Evolutionary conservation across 2,797 vertebrate species (phyloP).

Genomic region (Otolemur crassicaudatus): DNA sequence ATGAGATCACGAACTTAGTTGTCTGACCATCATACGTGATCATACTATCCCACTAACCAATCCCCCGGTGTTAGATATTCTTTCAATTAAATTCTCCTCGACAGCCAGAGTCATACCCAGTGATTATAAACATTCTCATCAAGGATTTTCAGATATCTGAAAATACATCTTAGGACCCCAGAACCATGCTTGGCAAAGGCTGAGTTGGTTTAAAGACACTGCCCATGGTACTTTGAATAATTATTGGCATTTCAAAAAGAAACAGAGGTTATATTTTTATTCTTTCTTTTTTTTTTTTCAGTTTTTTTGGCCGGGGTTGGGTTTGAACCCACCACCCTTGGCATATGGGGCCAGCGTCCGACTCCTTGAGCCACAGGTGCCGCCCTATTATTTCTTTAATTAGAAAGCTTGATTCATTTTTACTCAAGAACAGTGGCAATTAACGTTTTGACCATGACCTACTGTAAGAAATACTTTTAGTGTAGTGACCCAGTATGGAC

Average conservation of each 20-base stretch:
- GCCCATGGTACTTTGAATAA: conserved; percentile 41
- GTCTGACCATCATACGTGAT: neutral
- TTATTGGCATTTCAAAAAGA: conserved; percentile 37
- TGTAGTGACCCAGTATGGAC: neutral
- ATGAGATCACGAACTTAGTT: too few relatives aligned
- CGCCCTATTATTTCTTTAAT: conserved; percentile 11
- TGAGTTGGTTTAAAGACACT: neutral
- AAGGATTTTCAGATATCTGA: neutral
- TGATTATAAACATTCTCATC: neutral
- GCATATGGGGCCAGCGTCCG: too few relatives aligned
- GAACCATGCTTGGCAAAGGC: neutral
- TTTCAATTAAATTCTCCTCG: neutral
- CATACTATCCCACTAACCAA: neutral
- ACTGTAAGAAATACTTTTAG: conserved; percentile 11
- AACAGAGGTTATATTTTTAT: conserved; percentile 22
- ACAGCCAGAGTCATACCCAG: neutral
- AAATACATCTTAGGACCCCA: neutral
- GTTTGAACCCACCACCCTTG: too few relatives aligned
- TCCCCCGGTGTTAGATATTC: neutral
- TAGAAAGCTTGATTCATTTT: conserved; percentile 46
- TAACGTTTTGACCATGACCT: neutral
- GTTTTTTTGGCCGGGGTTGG: too few relatives aligned
- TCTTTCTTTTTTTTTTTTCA: too few relatives aligned
- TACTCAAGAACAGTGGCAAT: conserved; percentile 31
- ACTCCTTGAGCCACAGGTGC: too few relatives aligned